Evolutionary conservation across 2,113 vertebrate species (phyloP).

Genomic region (Hucho hucho): DNA sequence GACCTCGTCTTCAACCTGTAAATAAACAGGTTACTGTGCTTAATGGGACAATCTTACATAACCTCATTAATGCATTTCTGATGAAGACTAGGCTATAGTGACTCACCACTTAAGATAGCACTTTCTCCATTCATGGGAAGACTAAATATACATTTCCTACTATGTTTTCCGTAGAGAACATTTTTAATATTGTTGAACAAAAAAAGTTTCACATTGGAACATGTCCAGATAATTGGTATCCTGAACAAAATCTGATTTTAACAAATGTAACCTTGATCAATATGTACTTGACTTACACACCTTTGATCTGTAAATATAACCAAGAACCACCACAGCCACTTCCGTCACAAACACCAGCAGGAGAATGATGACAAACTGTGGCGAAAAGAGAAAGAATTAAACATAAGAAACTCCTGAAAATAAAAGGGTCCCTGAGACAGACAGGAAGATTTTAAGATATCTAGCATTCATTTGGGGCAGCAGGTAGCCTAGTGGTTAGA

Average conservation of each 20-base stretch:
- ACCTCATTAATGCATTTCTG: not conserved
- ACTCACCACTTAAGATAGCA: not conserved
- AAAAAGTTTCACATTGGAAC: too few species aligned
- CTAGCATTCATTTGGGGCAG: not conserved
- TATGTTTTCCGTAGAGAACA: too few species aligned
- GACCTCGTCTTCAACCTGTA: constrained; percentile 84
- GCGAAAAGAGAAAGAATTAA: constrained; percentile 34
- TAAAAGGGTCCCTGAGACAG: not conserved
- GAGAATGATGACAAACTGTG: constrained; percentile 86
- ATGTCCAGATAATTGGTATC: too few species aligned
- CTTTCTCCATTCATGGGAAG: not conserved
- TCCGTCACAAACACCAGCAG: constrained; percentile 87
- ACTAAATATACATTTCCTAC: too few species aligned
- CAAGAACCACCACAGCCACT: constrained; percentile 85
- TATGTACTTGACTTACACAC: constrained; percentile 56
- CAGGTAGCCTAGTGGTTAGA: too few species aligned
- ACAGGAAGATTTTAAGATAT: not conserved
- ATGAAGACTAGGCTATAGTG: not conserved
- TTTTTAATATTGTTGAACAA: too few species aligned
- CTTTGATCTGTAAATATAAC: constrained; percentile 89
- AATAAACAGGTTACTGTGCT: constrained; percentile 4
- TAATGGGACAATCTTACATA: not conserved
- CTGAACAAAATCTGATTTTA: too few species aligned
- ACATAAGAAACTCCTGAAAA: not conserved
- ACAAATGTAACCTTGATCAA: constrained; percentile 23